Percentiles rank a stretch among this genome's conserved stretches.
phyloP scores from a whole-genome alignment of 2,113 vertebrate species.

The Himantopus leucocephalus region DNA sequence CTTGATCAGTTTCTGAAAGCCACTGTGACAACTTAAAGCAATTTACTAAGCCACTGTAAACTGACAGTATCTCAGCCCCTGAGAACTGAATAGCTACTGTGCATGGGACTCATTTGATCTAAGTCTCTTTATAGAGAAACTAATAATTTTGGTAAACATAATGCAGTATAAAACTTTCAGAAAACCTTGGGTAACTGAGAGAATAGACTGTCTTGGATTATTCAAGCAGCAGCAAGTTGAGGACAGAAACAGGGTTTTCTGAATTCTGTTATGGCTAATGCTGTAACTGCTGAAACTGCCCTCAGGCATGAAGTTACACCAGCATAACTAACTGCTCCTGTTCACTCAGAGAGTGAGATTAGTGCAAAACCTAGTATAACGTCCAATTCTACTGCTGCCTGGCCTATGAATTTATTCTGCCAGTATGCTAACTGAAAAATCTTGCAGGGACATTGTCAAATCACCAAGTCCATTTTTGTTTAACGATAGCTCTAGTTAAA shows the following conservation, averaged over 20 bases:
- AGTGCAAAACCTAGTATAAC: not conserved
- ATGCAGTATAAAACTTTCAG: not conserved
- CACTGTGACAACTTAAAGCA: not conserved
- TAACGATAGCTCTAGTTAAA: not conserved
- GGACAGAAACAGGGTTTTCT: not conserved
- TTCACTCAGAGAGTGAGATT: not conserved
- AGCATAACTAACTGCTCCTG: fast-evolving
- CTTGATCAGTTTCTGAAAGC: not conserved
- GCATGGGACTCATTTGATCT: fast-evolving
- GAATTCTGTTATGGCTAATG: not conserved
- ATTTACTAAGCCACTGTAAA: not conserved
- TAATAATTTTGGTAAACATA: not conserved
- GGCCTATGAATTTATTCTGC: not conserved
- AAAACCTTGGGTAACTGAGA: not conserved
- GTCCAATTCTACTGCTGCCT: not conserved
- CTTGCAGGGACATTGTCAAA: not conserved
- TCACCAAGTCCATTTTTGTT: not conserved
- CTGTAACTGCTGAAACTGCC: not conserved
- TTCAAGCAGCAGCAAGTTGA: not conserved
- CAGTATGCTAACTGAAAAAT: not conserved
- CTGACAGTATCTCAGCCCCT: not conserved
- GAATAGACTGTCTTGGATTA: not conserved
- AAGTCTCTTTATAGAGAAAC: not conserved
- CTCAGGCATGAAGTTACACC: not conserved
- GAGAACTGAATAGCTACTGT: not conserved